Evolutionary conservation across 2,797 vertebrate species (phyloP).

Genomic region (Pseudomugil tenellus): DNA sequence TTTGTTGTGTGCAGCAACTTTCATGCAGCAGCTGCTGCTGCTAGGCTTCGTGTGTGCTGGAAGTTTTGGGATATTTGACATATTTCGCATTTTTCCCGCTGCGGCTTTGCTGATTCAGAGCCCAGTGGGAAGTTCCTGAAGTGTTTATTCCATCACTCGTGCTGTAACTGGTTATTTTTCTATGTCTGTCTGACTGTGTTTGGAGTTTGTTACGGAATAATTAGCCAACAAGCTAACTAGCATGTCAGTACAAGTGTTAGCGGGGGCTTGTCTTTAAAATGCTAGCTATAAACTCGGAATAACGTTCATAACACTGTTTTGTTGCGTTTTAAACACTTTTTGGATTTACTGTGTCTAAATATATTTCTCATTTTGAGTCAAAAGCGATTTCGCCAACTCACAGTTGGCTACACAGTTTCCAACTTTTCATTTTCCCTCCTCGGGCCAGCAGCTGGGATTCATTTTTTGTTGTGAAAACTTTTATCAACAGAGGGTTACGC

Average conservation of each 20-base stretch:
- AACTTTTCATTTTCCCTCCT: slow-evolving; percentile 38
- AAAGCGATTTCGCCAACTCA: slow-evolving; percentile 59
- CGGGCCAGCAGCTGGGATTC: slow-evolving; percentile 46
- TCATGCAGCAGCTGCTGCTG: slow-evolving; percentile 54
- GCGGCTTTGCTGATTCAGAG: slow-evolving; percentile 53
- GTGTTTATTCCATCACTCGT: neutral
- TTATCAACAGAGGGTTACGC: slow-evolving; percentile 26
- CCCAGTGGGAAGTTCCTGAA: slow-evolving; percentile 1
- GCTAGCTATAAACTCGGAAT: neutral
- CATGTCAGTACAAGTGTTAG: slow-evolving; percentile 59
- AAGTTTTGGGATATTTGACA: slow-evolving; percentile 85
- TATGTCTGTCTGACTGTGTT: slow-evolving; percentile 41
- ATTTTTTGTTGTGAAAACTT: slow-evolving; percentile 43
- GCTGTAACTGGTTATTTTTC: slow-evolving; percentile 17
- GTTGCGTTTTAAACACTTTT: neutral
- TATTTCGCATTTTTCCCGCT: slow-evolving; percentile 80
- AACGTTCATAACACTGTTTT: neutral
- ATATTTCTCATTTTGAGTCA: neutral
- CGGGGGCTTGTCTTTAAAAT: slow-evolving; percentile 8
- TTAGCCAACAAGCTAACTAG: slow-evolving; percentile 77
- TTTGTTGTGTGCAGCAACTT: slow-evolving; percentile 81
- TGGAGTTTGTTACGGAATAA: slow-evolving; percentile 71
- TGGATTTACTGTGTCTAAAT: neutral
- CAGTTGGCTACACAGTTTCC: slow-evolving; percentile 44
- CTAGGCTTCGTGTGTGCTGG: slow-evolving; percentile 62